Evolutionary conservation across 2,797 vertebrate species (phyloP), one percentile per base, ranked within the genome.

Genomic region (Propithecus deckenii): DNA sequence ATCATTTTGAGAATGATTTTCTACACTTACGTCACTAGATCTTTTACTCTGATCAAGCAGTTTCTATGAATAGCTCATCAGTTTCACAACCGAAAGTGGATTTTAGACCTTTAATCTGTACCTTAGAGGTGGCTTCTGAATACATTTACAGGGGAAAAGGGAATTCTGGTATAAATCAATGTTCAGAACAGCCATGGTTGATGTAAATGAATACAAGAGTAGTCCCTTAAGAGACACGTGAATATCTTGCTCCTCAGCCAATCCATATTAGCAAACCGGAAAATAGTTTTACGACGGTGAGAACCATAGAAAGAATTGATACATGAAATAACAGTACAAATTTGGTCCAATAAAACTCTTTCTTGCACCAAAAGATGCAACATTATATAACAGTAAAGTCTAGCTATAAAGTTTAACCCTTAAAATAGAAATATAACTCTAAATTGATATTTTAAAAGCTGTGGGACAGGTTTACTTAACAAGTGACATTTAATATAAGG

Each of bases 81-180:
- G 95, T 94, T 79, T 76, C 78, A 96, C 38, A 71, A 95, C 4
- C 94, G 28, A 14, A 96, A 95, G 93, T 79, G 32, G 67, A 69
- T 97, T 97, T 97, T 75, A 96, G 91, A 97, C 63, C 89, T 96
- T 96, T n/a, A 96, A 88, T 91, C 88, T 98, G 86, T 83, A 72
- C 9, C 83, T 94, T 94, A 52, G 43, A 93, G 67, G 93, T 46
- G 9, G 63, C 72, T 92, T 65, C 69, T 97, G 93, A 48, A 96
- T 97, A 84, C 93, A 93, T 86, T 96, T 96, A 94, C 1, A 3
- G 91, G 88, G 67, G 69, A 50, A 71, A 65, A 38, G 55, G 41
- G 85, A 25, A 79, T 91, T 46, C 91, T 9, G 86, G 57, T 65
- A 94, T 59, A 92, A 96, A 96, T 95, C 50, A 92, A 38, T 35